Evolutionary conservation across 2,113 vertebrate genomes (phyloP), one percentile per base, ranked within the genome.

Genomic region (Albula glossodonta): DNA sequence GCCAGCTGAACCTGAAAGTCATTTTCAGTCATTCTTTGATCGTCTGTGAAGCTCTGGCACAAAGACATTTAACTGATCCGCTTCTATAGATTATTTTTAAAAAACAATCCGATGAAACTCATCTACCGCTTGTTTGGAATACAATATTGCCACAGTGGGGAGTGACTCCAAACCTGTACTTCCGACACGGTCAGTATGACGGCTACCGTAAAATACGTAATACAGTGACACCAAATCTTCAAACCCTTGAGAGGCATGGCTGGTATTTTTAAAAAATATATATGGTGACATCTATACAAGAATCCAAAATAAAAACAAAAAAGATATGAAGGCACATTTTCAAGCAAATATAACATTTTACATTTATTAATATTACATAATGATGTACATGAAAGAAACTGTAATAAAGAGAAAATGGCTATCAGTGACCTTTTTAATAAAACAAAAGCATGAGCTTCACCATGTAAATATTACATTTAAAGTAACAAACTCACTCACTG

Each of bases 321-420:
- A 3, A 1, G 6, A 74, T 70, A 25, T 17, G 5, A n/a, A 80
- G 77, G 22, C 52, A 50, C 78, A 60, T 48, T 22, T 79, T 60
- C 77, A 81, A 63, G 78, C 78, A 60, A 85, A 85, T 85, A 80
- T 50, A 85, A 80, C 78, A 66, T 80, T 79, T 85, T 85, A 79
- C 84, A 85, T 85, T 85, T 85, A 85, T 85, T 85, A 74, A 74
- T 52, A 80, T 79, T 81, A 49, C 80, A 70, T 70, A 60, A 51
- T 57, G 56, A 81, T 51, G 41, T 86, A 90, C 84, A 82, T 49
- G 51, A 86, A 91, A 91, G 89, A 92, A 91, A 92, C 87, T n/a
- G 89, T 92, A 93, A 88, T 92, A 94, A 94, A 93, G 89, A 91
- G 86, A 85, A 88, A 89, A 86, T 19, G 85, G 87, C 89, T 84